A percentile compares a stretch with the other conserved stretches of the same genome.
Conservation (phyloP, 2,888 invertebrate genomes). For the Iphiclides podalirius region DNA sequence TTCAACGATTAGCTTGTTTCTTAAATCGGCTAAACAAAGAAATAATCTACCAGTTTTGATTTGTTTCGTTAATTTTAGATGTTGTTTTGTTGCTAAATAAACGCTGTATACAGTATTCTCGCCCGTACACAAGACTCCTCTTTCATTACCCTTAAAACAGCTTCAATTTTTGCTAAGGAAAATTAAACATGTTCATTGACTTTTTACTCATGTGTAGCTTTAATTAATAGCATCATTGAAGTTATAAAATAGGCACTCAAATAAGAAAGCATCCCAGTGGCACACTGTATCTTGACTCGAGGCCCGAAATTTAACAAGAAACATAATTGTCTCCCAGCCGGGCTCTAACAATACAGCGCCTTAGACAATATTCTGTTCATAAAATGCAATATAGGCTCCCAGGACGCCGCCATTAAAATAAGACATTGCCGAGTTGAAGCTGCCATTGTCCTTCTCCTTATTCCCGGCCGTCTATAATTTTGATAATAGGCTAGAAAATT, state of each 20-base stretch:
- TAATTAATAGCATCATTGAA: neutral
- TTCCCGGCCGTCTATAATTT: constrained; percentile 66
- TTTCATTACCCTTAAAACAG: no score
- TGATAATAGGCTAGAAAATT: constrained; percentile 78
- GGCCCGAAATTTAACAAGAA: constrained; percentile 32
- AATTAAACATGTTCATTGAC: no score
- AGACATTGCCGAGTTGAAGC: constrained; percentile 44
- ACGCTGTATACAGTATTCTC: no score
- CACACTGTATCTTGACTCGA: constrained; percentile 27
- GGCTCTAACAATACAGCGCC: constrained; percentile 45
- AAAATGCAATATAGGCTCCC: constrained; percentile 59
- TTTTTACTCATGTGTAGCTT: neutral
- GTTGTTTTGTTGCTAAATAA: no score
- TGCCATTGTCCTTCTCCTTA: constrained; percentile 57
- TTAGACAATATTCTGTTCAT: constrained; percentile 54
- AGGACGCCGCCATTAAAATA: constrained; percentile 69
- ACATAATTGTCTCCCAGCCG: constrained; percentile 37
- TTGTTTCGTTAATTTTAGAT: no score
- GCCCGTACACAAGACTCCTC: no score
- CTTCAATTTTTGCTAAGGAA: no score
- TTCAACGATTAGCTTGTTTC: no score
- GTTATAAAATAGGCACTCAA: neutral
- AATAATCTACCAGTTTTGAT: no score
- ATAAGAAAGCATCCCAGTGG: constrained; percentile 20
- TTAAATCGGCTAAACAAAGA: no score